phyloP scores from a whole-genome alignment of 2,888 invertebrate genomes.

The Quadroppia sp. region DNA sequence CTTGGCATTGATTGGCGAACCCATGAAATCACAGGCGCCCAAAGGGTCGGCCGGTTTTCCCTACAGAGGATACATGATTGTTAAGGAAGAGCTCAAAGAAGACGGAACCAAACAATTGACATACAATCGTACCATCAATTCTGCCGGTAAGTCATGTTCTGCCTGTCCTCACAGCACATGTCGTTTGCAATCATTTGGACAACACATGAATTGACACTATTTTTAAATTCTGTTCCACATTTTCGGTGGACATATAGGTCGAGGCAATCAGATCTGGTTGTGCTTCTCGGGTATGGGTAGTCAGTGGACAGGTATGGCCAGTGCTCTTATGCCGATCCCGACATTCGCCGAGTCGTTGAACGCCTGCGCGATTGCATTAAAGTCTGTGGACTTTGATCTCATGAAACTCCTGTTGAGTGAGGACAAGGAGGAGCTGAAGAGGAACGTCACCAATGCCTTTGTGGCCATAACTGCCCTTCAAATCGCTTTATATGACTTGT shows the following conservation, averaged over 20 bases:
- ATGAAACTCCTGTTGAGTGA: conserved; percentile 52
- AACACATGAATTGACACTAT: neutral
- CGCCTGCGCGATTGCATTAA: conserved; percentile 51
- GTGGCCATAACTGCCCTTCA: conserved; percentile 58
- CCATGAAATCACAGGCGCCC: neutral
- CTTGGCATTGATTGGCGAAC: conserved; percentile 67
- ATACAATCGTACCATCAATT: neutral
- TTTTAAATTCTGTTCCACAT: neutral
- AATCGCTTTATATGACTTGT: conserved; percentile 40
- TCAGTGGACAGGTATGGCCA: conserved; percentile 59
- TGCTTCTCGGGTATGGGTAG: conserved; percentile 51
- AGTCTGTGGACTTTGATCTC: conserved; percentile 54
- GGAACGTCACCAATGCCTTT: conserved; percentile 54
- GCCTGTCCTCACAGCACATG: neutral
- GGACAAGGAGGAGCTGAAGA: conserved; percentile 47
- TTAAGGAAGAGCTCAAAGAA: conserved; percentile 58
- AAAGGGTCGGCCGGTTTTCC: conserved; percentile 34
- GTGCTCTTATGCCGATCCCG: conserved; percentile 55
- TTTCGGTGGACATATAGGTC: neutral
- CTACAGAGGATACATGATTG: conserved; percentile 68
- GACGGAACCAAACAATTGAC: neutral
- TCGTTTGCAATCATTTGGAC: no score
- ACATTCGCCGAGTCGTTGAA: conserved; percentile 55
- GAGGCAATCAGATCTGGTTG: conserved; percentile 28
- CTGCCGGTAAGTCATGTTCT: neutral